A percentile compares a stretch with the other conserved stretches of the same genome.
Conservation (phyloP, 2,888 invertebrate species). For the Drosophila quinaria region DNA sequence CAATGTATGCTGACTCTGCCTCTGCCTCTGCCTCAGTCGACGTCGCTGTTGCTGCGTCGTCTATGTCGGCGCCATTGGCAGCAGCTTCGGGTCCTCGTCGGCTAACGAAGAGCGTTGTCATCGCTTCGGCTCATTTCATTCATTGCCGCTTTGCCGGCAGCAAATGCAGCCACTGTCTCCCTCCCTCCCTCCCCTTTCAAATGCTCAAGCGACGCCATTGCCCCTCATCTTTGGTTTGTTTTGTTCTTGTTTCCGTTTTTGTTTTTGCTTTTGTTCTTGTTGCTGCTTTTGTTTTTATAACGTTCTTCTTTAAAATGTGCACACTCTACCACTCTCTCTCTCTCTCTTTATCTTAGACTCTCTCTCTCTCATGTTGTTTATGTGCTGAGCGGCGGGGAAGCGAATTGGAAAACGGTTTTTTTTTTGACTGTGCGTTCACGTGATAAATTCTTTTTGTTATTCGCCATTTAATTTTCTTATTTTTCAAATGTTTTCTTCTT, state of each 20-base stretch:
- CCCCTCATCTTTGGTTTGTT: constrained; percentile 30
- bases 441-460: constrained; percentile 59
- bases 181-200: background rate
- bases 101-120: constrained; percentile 18
- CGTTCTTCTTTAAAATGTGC: constrained; percentile 60
- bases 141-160: constrained; percentile 70
- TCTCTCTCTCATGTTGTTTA: constrained; percentile 26
- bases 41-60: constrained; percentile 17
- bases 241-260: constrained; percentile 65
- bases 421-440: constrained; percentile 59
- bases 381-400: constrained; percentile 16
- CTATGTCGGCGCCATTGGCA: constrained; percentile 60
- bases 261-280: constrained; percentile 71
- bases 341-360: constrained; percentile 6
- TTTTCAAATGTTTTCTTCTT: constrained; percentile 19
- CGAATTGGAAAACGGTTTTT: constrained; percentile 44
- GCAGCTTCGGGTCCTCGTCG: constrained; percentile 59
- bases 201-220: constrained; percentile 12
- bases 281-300: constrained; percentile 74
- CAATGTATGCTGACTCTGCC: constrained; percentile 33
- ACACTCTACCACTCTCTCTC: constrained; percentile 9
- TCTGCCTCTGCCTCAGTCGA: constrained; percentile 16
- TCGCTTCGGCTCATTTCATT: constrained; percentile 62
- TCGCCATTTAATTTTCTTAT: constrained; percentile 21
- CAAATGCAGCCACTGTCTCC: background rate